Conservation (phyloP, 2,113 vertebrate genomes). For the Crotophaga sulcirostris region DNA sequence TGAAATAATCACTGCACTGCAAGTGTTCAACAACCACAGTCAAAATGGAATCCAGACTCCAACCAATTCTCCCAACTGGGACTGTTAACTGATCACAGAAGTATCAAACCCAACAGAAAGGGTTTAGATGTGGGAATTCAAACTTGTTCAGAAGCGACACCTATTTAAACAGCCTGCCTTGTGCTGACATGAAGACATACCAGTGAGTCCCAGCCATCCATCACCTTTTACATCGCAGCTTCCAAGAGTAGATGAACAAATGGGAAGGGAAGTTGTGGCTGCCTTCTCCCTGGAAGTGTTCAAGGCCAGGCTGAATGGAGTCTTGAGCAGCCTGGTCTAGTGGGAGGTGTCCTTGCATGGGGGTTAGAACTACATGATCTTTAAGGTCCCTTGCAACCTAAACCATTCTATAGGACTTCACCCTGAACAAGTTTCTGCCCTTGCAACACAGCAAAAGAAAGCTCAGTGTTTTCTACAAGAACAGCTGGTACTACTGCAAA, state of each 20-base stretch:
- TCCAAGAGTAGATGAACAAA: not conserved
- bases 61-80: rapidly evolving
- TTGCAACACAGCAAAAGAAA: not conserved
- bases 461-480: not conserved
- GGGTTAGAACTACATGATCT: not conserved
- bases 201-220: not conserved
- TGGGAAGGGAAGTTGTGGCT: not conserved
- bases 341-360: too few relatives aligned
- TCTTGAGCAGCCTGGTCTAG: too few relatives aligned
- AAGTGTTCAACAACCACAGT: not conserved
- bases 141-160: not conserved
- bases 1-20: rapidly evolving
- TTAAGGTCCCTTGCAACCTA: too few relatives aligned
- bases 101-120: not conserved
- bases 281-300: too few relatives aligned
- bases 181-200: not conserved
- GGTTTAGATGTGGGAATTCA: not conserved
- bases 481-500: not conserved
- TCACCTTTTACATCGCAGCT: not conserved
- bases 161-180: not conserved
- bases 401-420: too few relatives aligned
- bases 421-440: not conserved
- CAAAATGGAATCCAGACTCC: not conserved
- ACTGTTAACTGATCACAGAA: not conserved
- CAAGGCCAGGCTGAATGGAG: too few relatives aligned